Percentiles rank a stretch among this genome's conserved stretches.
phyloP scores from a whole-genome alignment of 2,888 invertebrate genomes.

The Philereme vetulata region DNA sequence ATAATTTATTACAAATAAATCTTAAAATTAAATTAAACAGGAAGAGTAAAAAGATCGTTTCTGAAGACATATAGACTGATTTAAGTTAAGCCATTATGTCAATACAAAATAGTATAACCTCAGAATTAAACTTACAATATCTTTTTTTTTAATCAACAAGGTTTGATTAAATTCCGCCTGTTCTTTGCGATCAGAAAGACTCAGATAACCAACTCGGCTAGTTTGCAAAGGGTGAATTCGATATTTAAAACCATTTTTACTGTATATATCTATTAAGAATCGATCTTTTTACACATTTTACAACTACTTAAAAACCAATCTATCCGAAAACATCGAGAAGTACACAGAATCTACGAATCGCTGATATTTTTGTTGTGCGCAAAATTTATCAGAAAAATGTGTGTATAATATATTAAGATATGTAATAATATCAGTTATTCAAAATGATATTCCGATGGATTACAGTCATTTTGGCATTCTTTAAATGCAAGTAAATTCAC shows the following conservation, averaged over 20 bases:
- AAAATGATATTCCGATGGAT: constrained; percentile 63
- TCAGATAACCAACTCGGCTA: too few species aligned
- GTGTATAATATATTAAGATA: constrained; percentile 73
- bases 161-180: too few species aligned
- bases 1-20: constrained; percentile 29
- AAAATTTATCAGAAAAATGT: constrained; percentile 61
- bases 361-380: constrained; percentile 62
- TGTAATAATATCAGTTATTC: constrained; percentile 56
- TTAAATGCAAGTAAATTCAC: constrained; percentile 30
- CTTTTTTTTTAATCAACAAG: too few species aligned
- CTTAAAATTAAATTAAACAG: constrained; percentile 27
- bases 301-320: constrained; percentile 7
- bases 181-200: too few species aligned
- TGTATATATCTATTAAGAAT: too few species aligned
- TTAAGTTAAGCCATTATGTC: too few species aligned
- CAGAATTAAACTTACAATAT: not conserved
- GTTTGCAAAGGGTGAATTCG: too few species aligned
- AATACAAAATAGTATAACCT: not conserved
- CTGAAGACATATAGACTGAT: too few species aligned
- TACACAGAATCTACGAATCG: constrained; percentile 42
- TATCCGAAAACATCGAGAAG: constrained; percentile 8
- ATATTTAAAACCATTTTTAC: too few species aligned
- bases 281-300: not conserved
- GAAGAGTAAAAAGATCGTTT: too few species aligned
- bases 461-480: constrained; percentile 47